Evolutionary conservation across 2,888 invertebrate species (phyloP), one percentile per base, ranked within the genome.

Genomic region (Gymnoscelis rufifasciata): DNA sequence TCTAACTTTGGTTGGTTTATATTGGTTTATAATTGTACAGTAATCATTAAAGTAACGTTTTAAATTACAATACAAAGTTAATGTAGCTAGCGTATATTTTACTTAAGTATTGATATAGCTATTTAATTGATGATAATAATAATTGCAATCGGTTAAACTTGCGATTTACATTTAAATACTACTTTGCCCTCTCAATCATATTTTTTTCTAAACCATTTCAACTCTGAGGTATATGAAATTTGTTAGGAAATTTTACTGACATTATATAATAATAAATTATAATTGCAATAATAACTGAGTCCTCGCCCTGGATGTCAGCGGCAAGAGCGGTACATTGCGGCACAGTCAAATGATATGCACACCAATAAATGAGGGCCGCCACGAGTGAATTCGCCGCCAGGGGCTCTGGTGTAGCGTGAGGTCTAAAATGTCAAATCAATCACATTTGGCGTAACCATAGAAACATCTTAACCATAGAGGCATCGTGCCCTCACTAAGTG

Each of bases 1-100:
- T 66, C 66, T 75, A 74, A 72, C 74, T 78, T 78, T 74, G 74
- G 74, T 77, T 75, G 69, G 59, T 64, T 66, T 67, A 69, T 61
- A 65, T 50, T 57, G 54, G 52, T 56, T 53, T 41, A 46, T 62
- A 65, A 51, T 57, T 55, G 52, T 55, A 55, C 43, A 46, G 40
- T 52, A 47, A 45, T 48, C 55, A 57, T 54, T 56, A 57, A 59
- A 59, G 55, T 59, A 61, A 57, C 54, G 53, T 63, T 54, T 44
- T 51, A 50, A 47, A 51, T 55, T 62, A 61, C 61, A 60, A 60
- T 62, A 67, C 61, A 65, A 62, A 3, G 19, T 19, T 59, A 60
- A 73, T 66, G 68, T 66, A 69, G 67, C 74, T 78, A 75, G 68
- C 73, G 66, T 66, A 70, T 65, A 70, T 66, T 68, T 72, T 61